phyloP scores from a whole-genome alignment of 2,113 vertebrate species.

The Crotalus helleri region DNA sequence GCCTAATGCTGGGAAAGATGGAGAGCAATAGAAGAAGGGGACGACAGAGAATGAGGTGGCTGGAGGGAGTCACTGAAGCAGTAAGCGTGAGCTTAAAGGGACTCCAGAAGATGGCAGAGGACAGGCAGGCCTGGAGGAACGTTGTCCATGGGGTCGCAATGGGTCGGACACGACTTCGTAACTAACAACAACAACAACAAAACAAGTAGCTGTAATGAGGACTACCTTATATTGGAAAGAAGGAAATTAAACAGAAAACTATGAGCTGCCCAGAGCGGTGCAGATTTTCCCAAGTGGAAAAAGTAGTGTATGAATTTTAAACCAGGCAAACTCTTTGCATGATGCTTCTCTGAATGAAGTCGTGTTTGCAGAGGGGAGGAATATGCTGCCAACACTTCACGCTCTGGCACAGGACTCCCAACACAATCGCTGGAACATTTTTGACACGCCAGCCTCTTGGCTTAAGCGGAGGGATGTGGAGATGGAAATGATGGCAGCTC shows the following conservation, averaged over 20 bases:
- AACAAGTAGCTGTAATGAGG: too few species aligned
- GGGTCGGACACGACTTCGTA: too few species aligned
- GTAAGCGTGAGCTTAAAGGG: too few species aligned
- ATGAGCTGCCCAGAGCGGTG: not conserved
- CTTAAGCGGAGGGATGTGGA: not conserved
- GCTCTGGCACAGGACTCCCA: not conserved
- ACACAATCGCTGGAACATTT: not conserved
- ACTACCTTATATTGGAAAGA: not conserved
- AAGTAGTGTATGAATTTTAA: not conserved
- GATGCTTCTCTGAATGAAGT: not conserved
- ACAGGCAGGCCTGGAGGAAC: too few species aligned
- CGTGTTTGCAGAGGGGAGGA: not conserved
- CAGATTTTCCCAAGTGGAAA: not conserved
- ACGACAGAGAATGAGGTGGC: too few species aligned
- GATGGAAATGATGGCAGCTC: not conserved
- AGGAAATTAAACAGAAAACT: not conserved
- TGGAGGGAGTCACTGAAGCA: too few species aligned
- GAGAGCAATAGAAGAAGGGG: too few species aligned
- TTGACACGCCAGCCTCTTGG: not conserved
- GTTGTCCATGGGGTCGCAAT: too few species aligned
- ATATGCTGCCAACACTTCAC: too few species aligned
- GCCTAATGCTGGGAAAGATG: too few species aligned
- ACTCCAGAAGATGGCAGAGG: too few species aligned
- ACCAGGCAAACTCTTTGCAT: not conserved
- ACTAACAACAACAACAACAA: too few species aligned